Conservation (phyloP, 1,140 invertebrate species). For the Neodiprion virginianus region DNA sequence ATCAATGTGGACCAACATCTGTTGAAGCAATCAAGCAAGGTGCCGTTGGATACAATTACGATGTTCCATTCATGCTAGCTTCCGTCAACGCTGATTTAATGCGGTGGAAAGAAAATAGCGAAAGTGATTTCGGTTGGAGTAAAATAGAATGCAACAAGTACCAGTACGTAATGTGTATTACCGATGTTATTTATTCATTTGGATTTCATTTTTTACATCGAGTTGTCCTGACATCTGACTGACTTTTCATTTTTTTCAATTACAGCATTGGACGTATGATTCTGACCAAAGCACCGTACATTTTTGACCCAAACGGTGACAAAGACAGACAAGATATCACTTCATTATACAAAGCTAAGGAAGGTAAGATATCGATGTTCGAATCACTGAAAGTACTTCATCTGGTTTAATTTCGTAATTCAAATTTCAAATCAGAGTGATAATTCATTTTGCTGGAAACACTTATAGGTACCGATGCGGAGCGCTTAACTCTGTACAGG, state of each 20-base stretch:
- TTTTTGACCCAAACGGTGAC: constrained; percentile 74
- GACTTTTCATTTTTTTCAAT: constrained; percentile 28
- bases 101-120: constrained; percentile 67
- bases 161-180: constrained; percentile 62
- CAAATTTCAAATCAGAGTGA: not conserved
- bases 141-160: constrained; percentile 74
- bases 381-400: too few species aligned
- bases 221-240: not conserved
- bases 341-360: constrained; percentile 74
- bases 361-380: constrained; percentile 61
- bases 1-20: constrained; percentile 71
- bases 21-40: constrained; percentile 69
- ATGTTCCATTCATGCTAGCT: constrained; percentile 69
- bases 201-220: constrained; percentile 24
- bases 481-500: constrained; percentile 73
- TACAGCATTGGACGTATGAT: constrained; percentile 76
- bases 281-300: constrained; percentile 77
- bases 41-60: constrained; percentile 68
- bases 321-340: constrained; percentile 76
- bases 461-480: constrained; percentile 64
- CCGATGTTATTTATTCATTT: constrained; percentile 14
- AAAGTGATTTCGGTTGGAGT: constrained; percentile 65
- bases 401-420: not conserved
- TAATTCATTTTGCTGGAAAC: constrained; percentile 20
- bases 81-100: constrained; percentile 71